Conservation (phyloP, 2,113 vertebrate genomes). For the Zapornia atra region DNA sequence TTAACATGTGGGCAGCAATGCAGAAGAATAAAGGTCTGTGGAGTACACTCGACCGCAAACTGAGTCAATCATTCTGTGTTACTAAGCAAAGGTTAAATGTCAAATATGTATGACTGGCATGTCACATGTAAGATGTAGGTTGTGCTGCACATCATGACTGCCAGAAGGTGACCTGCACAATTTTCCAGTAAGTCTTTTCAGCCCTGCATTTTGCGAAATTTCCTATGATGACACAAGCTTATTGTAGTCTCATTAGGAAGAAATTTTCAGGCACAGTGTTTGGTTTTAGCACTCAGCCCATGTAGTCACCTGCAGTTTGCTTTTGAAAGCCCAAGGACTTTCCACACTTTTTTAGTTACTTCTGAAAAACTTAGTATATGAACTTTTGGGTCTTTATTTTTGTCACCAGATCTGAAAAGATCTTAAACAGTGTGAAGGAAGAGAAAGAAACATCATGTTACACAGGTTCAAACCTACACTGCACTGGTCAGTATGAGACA, state of each 20-base stretch:
- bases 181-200: not conserved
- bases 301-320: not conserved
- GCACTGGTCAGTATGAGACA: not conserved
- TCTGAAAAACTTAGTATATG: not conserved
- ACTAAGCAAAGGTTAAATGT: conserved; percentile 18
- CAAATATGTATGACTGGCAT: not conserved
- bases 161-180: not conserved
- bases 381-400: not conserved
- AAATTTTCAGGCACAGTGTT: not conserved
- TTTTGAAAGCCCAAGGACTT: not conserved
- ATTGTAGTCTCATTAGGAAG: not conserved
- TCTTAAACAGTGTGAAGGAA: not conserved
- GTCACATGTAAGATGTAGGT: not conserved
- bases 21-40: not conserved
- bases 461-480: not conserved
- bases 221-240: not conserved
- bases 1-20: not conserved
- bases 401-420: not conserved
- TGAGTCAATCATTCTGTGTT: not conserved
- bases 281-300: not conserved
- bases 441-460: not conserved
- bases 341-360: not conserved
- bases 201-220: not conserved
- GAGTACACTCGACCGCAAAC: not conserved
- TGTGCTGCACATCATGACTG: not conserved